These are phyloP conservation scores for Pseudomyrmex dendroicus DNA, from an alignment of 1,140 invertebrate species.

Conservation along the genomic window DNA sequence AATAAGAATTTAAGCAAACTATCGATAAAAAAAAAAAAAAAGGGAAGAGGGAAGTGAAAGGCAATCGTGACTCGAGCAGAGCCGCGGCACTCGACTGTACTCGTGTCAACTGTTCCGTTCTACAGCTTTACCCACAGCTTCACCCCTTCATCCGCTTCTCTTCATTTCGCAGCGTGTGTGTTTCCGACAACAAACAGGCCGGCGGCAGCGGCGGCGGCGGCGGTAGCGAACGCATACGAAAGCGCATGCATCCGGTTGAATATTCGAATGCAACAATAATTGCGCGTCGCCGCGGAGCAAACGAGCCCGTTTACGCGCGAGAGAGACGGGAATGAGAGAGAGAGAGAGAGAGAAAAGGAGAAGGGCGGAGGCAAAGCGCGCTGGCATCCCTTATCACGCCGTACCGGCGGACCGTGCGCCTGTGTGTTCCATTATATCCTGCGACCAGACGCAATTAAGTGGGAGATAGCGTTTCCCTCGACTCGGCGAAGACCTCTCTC, in stretches of 20 bases:
- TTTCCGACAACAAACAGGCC: conserved; percentile 37
- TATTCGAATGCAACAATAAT: conserved; percentile 54
- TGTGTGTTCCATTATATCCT: conserved; percentile 64
- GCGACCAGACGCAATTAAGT: conserved; percentile 71
- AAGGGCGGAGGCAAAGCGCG: conserved; percentile 11
- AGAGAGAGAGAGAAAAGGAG: background rate
- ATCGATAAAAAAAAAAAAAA: background rate
- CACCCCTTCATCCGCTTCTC: background rate
- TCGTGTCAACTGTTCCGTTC: background rate
- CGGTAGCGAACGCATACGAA: background rate
- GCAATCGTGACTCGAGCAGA: background rate
- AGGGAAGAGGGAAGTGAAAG: too few species aligned
- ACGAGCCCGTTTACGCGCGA: background rate
- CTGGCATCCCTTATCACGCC: conserved; percentile 61
- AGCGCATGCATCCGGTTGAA: conserved; percentile 7
- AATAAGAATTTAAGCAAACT: too few species aligned
- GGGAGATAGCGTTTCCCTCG: conserved; percentile 54
- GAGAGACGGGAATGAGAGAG: background rate
- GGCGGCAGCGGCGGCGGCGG: background rate
- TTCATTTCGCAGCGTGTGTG: background rate
- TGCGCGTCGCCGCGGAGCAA: conserved; percentile 8
- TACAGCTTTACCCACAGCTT: background rate
- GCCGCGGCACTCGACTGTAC: background rate
- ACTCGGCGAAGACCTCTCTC: conserved; percentile 9
- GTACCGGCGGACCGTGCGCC: conserved; percentile 18